Conservation (phyloP, 2,888 invertebrate species). For the Nomada ferruginata region DNA sequence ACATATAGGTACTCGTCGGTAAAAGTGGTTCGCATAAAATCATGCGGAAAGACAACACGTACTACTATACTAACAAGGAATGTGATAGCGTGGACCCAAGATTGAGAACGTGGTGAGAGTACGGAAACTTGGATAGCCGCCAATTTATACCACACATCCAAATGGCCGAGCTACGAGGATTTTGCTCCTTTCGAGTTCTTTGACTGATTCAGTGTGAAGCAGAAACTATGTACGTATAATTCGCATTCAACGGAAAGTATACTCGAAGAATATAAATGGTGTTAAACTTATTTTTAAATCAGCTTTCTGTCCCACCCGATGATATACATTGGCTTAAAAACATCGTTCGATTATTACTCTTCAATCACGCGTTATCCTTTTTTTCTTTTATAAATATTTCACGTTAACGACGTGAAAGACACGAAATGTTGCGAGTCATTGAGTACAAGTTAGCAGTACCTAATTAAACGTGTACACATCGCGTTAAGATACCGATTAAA, state of each 20-base stretch:
- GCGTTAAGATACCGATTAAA: constrained; percentile 8
- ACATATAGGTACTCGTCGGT: neutral
- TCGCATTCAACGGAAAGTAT: neutral
- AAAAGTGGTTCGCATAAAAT: constrained; percentile 47
- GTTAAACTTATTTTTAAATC: neutral
- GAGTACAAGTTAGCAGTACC: neutral
- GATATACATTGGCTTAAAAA: neutral
- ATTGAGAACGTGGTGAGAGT: constrained; percentile 57
- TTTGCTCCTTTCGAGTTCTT: constrained; percentile 70
- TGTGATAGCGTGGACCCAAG: constrained; percentile 60
- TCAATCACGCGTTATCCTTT: neutral
- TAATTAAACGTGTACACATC: neutral
- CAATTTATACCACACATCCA: constrained; percentile 73
- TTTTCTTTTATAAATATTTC: no score
- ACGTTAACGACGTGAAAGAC: no score
- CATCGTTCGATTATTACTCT: neutral
- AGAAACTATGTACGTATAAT: constrained; percentile 14
- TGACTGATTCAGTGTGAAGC: constrained; percentile 58
- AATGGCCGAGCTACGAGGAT: constrained; percentile 64
- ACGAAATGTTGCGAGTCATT: neutral
- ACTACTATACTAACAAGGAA: constrained; percentile 57
- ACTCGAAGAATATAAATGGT: neutral
- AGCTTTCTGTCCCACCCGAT: neutral
- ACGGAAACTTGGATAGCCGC: constrained; percentile 71
- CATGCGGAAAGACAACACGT: constrained; percentile 48